Conservation (phyloP, 1,140 invertebrate genomes). For the Lasioglossum baleicum region DNA sequence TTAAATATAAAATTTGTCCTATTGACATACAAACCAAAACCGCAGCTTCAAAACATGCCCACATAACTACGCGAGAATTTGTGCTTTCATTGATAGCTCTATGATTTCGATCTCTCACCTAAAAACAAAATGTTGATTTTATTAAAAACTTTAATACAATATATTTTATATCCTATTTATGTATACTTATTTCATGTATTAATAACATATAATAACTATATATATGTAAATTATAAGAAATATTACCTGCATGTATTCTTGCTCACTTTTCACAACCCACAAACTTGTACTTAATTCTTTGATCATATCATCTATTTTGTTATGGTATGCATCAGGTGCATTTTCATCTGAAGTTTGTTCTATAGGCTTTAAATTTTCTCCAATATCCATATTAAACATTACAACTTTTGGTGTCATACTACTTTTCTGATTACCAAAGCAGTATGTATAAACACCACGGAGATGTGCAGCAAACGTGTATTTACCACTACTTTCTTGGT, state of each 20-base stretch:
- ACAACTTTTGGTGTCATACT: slow-evolving; percentile 99
- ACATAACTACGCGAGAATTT: slow-evolving; percentile 97
- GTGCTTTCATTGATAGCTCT: slow-evolving; percentile 98
- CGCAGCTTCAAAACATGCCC: slow-evolving; percentile 98
- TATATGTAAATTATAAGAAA: too few relatives aligned
- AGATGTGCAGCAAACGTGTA: slow-evolving; percentile 98
- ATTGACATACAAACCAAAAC: slow-evolving; percentile 97
- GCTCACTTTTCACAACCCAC: slow-evolving; percentile 97
- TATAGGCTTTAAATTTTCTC: slow-evolving; percentile 86
- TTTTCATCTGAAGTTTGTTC: slow-evolving; percentile 78
- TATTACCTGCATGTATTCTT: slow-evolving; percentile 99
- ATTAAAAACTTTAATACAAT: background rate
- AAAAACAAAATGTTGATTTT: slow-evolving; percentile 21
- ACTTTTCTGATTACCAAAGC: slow-evolving; percentile 99
- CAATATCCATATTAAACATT: slow-evolving; percentile 98
- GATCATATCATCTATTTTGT: slow-evolving; percentile 98
- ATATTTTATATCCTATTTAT: too few relatives aligned
- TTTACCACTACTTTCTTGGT: slow-evolving; percentile 97
- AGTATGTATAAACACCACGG: slow-evolving; percentile 96
- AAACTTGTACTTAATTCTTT: slow-evolving; percentile 94
- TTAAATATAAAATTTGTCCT: slow-evolving; percentile 98
- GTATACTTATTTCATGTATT: too few relatives aligned
- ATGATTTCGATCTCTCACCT: slow-evolving; percentile 96
- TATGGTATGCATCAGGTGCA: slow-evolving; percentile 80
- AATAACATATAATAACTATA: too few relatives aligned